Percentiles rank a stretch among this genome's conserved stretches.
Evolutionary conservation across 1,140 invertebrate species (phyloP).

Genomic region (Pectinophora gossypiella): DNA sequence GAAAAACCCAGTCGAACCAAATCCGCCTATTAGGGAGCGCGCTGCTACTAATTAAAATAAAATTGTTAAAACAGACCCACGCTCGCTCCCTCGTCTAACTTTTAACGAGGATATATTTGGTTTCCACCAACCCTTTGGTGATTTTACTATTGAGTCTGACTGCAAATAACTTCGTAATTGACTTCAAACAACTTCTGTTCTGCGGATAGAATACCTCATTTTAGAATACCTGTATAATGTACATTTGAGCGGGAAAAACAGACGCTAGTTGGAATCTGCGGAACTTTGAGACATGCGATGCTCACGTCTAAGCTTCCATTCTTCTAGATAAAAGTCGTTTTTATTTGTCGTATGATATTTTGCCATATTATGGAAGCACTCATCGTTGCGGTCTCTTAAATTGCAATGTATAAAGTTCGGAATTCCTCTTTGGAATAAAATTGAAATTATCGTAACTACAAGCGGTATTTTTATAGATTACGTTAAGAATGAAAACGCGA

Average conservation of each 20-base stretch:
- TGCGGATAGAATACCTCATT: slow-evolving; percentile 41
- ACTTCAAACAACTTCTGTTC: slow-evolving; percentile 68
- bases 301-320: too few species aligned
- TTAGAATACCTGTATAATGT: slow-evolving; percentile 2
- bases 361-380: too few species aligned
- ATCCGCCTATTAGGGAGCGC: slow-evolving; percentile 52
- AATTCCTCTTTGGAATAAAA: too few species aligned
- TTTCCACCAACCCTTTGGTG: slow-evolving; percentile 71
- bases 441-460: too few species aligned
- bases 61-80: slow-evolving; percentile 68
- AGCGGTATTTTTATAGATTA: too few species aligned
- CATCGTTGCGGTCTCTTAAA: too few species aligned
- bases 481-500: too few species aligned
- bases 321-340: too few species aligned
- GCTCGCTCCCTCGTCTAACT: slow-evolving; percentile 56
- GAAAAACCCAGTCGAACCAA: slow-evolving; percentile 49
- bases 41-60: slow-evolving; percentile 72
- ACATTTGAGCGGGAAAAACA: neutral
- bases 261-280: too few species aligned
- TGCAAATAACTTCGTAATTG: slow-evolving; percentile 74
- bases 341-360: too few species aligned
- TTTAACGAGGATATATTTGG: slow-evolving; percentile 74
- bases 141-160: slow-evolving; percentile 70
- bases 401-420: too few species aligned
- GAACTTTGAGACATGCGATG: too few species aligned